phyloP scores from a whole-genome alignment of 1,140 invertebrate species.

The Drosophila burlai region DNA sequence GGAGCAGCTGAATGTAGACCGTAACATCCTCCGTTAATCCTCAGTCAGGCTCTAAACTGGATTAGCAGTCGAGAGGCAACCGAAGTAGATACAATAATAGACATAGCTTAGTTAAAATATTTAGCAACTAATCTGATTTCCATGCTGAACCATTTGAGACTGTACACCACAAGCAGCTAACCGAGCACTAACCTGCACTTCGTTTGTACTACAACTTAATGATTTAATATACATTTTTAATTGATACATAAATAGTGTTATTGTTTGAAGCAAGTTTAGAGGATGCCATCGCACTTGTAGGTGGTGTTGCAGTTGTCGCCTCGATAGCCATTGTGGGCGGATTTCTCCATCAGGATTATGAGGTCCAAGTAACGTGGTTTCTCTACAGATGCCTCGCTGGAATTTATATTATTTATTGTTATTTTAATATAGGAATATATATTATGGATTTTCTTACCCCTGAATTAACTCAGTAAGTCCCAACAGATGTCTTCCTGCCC shows the following conservation, averaged over 20 bases:
- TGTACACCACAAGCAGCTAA: constrained; percentile 52
- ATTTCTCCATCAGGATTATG: constrained; percentile 70
- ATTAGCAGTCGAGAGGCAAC: neutral
- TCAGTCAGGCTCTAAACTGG: neutral
- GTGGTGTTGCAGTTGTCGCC: constrained; percentile 75
- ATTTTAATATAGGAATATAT: neutral
- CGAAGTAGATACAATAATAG: constrained; percentile 66
- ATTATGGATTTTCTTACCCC: constrained; percentile 86
- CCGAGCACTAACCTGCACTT: constrained; percentile 46
- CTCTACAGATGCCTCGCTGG: constrained; percentile 44
- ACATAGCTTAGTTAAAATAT: constrained; percentile 62
- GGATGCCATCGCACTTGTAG: constrained; percentile 61
- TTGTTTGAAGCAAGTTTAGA: constrained; percentile 18
- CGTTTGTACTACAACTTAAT: constrained; percentile 63
- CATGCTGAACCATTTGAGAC: constrained; percentile 60
- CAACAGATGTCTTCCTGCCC: constrained; percentile 90
- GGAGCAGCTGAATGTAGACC: constrained; percentile 60
- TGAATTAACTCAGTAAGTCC: constrained; percentile 90
- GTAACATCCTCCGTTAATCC: constrained; percentile 59
- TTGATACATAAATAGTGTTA: constrained; percentile 40
- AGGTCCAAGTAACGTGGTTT: constrained; percentile 77
- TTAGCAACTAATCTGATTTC: constrained; percentile 53
- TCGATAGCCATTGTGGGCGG: constrained; percentile 75
- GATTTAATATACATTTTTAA: constrained; percentile 51
- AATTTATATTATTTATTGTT: neutral